These are phyloP conservation scores for Elaphurus davidianus DNA, from an alignment of 2,113 vertebrate species.

Conservation along the genomic window DNA sequence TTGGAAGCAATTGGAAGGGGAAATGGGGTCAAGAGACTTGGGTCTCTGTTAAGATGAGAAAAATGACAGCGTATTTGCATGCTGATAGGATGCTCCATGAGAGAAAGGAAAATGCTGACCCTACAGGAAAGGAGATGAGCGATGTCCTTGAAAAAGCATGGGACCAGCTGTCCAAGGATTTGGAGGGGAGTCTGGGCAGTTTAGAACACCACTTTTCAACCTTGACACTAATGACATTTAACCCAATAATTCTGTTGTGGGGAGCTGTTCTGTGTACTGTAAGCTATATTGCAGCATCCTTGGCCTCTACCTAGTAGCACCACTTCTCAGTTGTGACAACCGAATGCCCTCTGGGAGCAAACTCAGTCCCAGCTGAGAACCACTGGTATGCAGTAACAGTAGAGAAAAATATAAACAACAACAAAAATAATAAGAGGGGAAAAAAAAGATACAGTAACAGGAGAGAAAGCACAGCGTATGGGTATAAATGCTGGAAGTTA, in stretches of 20 bases:
- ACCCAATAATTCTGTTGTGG: neutral
- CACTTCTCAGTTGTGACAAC: neutral
- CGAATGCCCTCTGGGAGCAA: neutral
- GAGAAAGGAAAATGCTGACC: neutral
- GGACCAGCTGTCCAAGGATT: neutral
- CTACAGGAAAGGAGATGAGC: neutral
- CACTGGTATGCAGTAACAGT: neutral
- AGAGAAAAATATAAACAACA: neutral
- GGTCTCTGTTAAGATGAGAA: neutral
- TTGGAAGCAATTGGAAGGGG: neutral
- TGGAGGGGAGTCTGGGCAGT: neutral
- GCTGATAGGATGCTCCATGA: neutral
- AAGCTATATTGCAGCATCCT: neutral
- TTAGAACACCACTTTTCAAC: neutral
- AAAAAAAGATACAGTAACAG: neutral
- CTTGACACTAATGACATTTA: neutral
- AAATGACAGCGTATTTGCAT: neutral
- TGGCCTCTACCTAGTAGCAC: neutral
- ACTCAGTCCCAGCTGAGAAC: neutral
- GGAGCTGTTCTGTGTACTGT: neutral
- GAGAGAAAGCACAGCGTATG: neutral
- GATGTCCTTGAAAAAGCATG: neutral
- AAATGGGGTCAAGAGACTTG: neutral
- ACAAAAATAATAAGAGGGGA: neutral
- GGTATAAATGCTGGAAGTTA: neutral